Evolutionary conservation across 2,888 invertebrate species (phyloP), one percentile per base, ranked within the genome.

Genomic region (Agonopterix subpropinquella): DNA sequence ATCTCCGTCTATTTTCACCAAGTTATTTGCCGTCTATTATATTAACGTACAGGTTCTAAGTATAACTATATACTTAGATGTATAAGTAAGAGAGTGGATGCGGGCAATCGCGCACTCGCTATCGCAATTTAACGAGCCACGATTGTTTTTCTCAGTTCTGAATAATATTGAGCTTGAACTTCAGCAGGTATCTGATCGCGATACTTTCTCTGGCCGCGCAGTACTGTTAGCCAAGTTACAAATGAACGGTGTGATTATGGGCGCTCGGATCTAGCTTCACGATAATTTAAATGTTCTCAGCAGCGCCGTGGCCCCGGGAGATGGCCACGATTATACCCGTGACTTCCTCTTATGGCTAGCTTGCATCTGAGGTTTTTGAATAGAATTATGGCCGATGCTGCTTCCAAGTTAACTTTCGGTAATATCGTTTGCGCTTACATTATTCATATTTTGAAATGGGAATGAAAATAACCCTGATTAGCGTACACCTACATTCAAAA

Each of bases 121-220:
- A 85, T 84, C 85, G 72, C 77, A 80, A 73, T 80, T 85, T 86
- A 87, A 87, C 84, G 83, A 87, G 81, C 65, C 84, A 85, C 85
- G 83, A 85, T 86, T 86, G 85, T 87, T 87, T 86, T 86, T 86
- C 84, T 79, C 74, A 83, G 80, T 84, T 86, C 80, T 84, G 84
- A 85, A 87, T 85, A 87, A 86, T 88, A 87, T 87, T 83, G 84
- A 82, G 78, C 79, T 71, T 77, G 79, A 80, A 52, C 49, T 47
- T 49, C 36, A 44, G 46, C 44, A 11, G 49, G 66, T 82, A 87
- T 87, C 86, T 77, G 86, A 87, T 86, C 76, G 79, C 66, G 86
- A 86, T 84, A 83, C 78, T 84, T 85, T 85, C 81, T 73, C 75
- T 71, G 58, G 67, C 64, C 65, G 70, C 64, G 65, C 77, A 67